phyloP scores from a whole-genome alignment of 2,888 invertebrate species.

The Stenolophus ochropezus region DNA sequence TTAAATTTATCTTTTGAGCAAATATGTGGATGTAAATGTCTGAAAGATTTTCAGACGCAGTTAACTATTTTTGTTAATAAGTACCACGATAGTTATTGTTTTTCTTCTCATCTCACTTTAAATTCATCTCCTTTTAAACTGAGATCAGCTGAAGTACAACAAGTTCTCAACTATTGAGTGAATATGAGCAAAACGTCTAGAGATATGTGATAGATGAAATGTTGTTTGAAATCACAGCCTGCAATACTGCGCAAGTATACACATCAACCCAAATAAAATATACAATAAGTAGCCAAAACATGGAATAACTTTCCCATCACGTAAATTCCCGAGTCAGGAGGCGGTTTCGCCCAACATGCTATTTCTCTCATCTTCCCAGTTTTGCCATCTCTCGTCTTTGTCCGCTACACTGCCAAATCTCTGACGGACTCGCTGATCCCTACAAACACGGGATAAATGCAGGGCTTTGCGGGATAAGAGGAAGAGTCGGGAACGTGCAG shows the following conservation, averaged over 20 bases:
- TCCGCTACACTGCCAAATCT: conserved; percentile 7
- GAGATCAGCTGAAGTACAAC: too few relatives aligned
- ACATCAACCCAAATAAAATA: conserved; percentile 16
- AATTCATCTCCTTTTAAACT: too few relatives aligned
- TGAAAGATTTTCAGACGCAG: too few relatives aligned
- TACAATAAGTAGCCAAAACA: conserved; percentile 18
- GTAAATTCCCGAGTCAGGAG: conserved; percentile 15
- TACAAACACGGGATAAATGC: conserved; percentile 38
- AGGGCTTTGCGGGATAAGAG: conserved; percentile 4
- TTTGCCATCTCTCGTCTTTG: conserved; percentile 1
- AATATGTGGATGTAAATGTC: too few relatives aligned
- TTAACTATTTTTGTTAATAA: too few relatives aligned
- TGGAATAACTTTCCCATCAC: conserved; percentile 13
- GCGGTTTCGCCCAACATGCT: neutral
- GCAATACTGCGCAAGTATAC: conserved; percentile 9
- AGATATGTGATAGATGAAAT: too few relatives aligned
- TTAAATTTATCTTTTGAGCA: too few relatives aligned
- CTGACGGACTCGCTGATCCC: conserved; percentile 26
- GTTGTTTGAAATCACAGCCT: neutral
- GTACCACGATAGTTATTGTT: too few relatives aligned
- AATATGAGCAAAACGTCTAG: too few relatives aligned
- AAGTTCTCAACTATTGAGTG: too few relatives aligned
- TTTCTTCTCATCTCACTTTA: too few relatives aligned
- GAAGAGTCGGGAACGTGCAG: neutral
- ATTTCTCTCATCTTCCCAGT: neutral